Evolutionary conservation across 2,113 vertebrate species (phyloP), one percentile per base, ranked within the genome.

Genomic region (Perccottus glenii): DNA sequence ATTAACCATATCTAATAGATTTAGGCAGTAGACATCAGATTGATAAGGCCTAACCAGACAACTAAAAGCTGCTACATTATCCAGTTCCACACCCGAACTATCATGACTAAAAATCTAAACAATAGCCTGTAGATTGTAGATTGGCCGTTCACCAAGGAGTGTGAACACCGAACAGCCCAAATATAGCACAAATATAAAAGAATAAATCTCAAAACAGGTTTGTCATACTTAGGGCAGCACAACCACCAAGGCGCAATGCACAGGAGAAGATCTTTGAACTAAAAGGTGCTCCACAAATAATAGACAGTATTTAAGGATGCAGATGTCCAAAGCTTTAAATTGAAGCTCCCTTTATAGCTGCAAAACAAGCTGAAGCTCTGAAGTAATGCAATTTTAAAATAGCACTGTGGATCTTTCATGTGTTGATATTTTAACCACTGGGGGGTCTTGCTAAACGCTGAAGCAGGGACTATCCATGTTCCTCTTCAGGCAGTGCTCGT

Each of bases 401-500:
- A 57, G 15, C 51, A 71, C 42, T 49, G 9, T 19, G 27, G 5
- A 63, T 67, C 53, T 64, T 64, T 78, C 35, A 74, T 50, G 46
- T 70, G 44, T 42, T 38, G n/a, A 71, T 67, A 44, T 75, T 47
- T 78, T 67, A 73, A 70, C 57, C 48, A 46, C 46, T 12, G 4
- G 47, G 53, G 47, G 27, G 36, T 46, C 36, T 32, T 12, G 1
- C 55, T 60, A 62, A 50, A 40, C 36, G 46, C 42, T 52, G 36
- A 27, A 2, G 4, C 43, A 42, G 14, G 59, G 66, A 53, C 5
- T 2, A 61, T 49, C n/a, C 12, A n/a, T 52, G 49, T 14, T 38
- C 44, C 33, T 38, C 40, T 63, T 52, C 11, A 15, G 7, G 56
- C 32, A 43, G 27, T 19, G 5, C 40, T 68, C 52, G 36, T 47